These are phyloP conservation scores for Orius insidiosus DNA, from an alignment of 1,140 invertebrate species.

Conservation along the genomic window DNA sequence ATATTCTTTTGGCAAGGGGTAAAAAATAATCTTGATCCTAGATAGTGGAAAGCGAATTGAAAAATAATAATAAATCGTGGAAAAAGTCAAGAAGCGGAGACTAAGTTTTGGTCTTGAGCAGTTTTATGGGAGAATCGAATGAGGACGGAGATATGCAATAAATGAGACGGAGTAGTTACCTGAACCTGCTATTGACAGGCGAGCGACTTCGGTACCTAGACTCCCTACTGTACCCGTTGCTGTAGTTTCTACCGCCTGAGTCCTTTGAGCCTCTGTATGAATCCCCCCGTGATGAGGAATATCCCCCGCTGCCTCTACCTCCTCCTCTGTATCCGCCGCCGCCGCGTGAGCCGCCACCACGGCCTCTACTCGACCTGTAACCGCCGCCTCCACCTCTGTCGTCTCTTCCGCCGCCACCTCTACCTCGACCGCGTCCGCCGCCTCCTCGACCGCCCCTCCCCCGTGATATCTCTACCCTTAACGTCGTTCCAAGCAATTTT, in stretches of 20 bases:
- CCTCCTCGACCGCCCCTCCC: conserved; percentile 40
- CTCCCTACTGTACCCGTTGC: conserved; percentile 4
- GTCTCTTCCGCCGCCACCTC: conserved; percentile 35
- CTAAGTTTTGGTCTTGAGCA: too few species aligned
- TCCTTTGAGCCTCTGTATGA: conserved; percentile 20
- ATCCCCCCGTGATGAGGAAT: background rate
- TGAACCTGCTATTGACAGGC: conserved; percentile 6
- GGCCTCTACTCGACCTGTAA: conserved; percentile 28
- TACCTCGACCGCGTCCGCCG: conserved; percentile 32
- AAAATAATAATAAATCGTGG: too few species aligned
- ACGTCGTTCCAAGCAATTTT: conserved; percentile 58
- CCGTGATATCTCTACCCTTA: conserved; percentile 66
- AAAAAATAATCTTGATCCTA: too few species aligned
- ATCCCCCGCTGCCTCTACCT: conserved; percentile 25
- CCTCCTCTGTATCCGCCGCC: conserved; percentile 28
- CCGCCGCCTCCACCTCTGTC: conserved; percentile 28
- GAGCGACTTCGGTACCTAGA: conserved; percentile 13
- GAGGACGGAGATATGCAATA: too few species aligned
- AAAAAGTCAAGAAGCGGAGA: too few species aligned
- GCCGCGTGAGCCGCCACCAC: conserved; percentile 29
- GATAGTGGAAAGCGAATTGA: too few species aligned
- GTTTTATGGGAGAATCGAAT: too few species aligned
- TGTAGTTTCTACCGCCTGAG: conserved; percentile 23
- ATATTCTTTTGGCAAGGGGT: too few species aligned
- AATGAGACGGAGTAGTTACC: conserved; percentile 4